Evolutionary conservation across 2,113 vertebrate species (phyloP).

Genomic region (Campylorhamphus procurvoides): DNA sequence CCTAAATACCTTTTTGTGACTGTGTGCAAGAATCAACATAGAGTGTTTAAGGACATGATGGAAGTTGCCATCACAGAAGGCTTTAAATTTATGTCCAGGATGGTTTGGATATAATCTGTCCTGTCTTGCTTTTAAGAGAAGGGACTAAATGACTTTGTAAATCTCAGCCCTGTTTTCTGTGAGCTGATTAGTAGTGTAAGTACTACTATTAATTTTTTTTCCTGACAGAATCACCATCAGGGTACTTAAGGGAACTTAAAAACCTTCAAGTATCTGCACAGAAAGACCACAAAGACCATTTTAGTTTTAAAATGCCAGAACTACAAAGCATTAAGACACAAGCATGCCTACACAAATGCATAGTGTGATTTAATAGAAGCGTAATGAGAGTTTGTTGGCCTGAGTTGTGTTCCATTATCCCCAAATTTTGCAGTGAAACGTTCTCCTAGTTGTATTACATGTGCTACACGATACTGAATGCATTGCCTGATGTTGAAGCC

Average conservation of each 20-base stretch:
- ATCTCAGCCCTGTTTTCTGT: background rate
- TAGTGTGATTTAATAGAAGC: background rate
- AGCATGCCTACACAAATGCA: background rate
- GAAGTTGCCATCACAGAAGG: background rate
- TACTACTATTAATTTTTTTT: background rate
- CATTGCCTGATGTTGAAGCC: slow-evolving; percentile 33
- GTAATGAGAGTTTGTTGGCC: background rate
- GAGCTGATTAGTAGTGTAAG: background rate
- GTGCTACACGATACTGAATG: background rate
- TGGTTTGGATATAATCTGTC: background rate
- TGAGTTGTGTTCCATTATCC: background rate
- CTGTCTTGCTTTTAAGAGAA: background rate
- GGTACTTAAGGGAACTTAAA: background rate
- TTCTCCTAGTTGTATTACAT: background rate
- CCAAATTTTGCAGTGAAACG: background rate
- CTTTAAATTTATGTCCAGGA: background rate
- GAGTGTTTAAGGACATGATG: background rate
- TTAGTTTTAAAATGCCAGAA: background rate
- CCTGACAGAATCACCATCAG: background rate
- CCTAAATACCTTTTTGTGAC: background rate
- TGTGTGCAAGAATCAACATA: background rate
- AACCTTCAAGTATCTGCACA: background rate
- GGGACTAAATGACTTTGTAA: background rate
- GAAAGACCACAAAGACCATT: background rate
- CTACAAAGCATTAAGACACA: background rate